These are phyloP conservation scores for Cyprinodon brontotheroides DNA, from an alignment of 2,113 vertebrate species.

Conservation along the genomic window DNA sequence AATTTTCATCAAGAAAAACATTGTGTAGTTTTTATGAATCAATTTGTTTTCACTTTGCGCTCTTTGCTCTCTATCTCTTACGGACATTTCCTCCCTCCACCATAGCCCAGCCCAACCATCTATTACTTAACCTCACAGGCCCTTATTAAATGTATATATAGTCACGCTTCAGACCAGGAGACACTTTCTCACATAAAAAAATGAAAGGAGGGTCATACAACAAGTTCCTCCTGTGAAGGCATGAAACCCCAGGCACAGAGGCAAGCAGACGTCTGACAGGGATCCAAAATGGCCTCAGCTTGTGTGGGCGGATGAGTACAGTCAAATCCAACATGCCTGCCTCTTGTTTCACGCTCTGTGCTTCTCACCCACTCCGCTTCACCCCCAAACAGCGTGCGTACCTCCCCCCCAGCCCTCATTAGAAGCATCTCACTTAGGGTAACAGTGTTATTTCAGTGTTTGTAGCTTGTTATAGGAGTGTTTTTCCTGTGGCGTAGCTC, in stretches of 20 bases:
- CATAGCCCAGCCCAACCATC: constrained; percentile 72
- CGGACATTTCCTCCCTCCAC: constrained; percentile 74
- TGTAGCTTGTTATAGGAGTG: constrained; percentile 75
- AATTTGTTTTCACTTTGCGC: constrained; percentile 71
- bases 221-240: constrained; percentile 42
- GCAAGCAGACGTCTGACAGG: constrained; percentile 43
- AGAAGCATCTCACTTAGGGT: constrained; percentile 76
- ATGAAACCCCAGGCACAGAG: constrained; percentile 28
- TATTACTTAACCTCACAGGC: constrained; percentile 80
- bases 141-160: constrained; percentile 87
- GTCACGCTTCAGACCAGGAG: constrained; percentile 73
- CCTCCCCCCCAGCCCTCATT: constrained; percentile 64
- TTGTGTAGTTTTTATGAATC: constrained; percentile 58
- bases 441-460: constrained; percentile 77
- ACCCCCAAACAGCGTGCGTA: constrained; percentile 6
- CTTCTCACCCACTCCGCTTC: too few species aligned
- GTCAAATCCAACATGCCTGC: constrained; percentile 58
- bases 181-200: constrained; percentile 76
- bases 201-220: constrained; percentile 52
- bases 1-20: constrained; percentile 7
- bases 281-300: constrained; percentile 66
- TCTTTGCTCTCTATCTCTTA: constrained; percentile 66
- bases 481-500: constrained; percentile 68
- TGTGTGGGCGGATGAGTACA: constrained; percentile 63
- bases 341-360: constrained; percentile 52